Base-by-base conservation (phyloP, 1,140 invertebrate genomes). In the Drosophila nikananu region DNA sequence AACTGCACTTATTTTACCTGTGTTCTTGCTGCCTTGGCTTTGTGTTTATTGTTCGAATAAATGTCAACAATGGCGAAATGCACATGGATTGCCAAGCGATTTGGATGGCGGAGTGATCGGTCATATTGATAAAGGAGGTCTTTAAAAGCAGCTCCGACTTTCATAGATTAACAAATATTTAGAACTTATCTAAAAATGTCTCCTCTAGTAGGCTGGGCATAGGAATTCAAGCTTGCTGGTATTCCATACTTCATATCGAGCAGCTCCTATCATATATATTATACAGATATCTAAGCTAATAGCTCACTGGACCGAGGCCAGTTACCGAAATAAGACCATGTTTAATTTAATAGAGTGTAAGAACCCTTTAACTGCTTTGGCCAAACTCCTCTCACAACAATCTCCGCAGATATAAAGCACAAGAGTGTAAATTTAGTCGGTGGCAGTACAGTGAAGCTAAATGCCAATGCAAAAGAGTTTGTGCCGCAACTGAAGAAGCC, bases 41-140 rank as follows among this genome's bases (percentile, higher is more conserved):
- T 86, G 59, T 61, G 70, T 86, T 86, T 81, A 79, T 76, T 86
- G 68, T 66, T 64, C 73, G 63, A 78, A 79, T 82, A 82, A 86
- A 81, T 82, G 83, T 86, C 83, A 76, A 72, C 65, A 65, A 67
- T 44, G 46, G 70, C 57, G 23, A 67, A 72, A 81, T 44, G 57
- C 46, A 42, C 75, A 25, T 60, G 52, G 46, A 57, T 64, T 77
- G 61, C 41, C 27, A 52, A 44, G 52, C 62, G 63, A 63, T 81
- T 75, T 71, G 42, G 42, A 37, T 46, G 61, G 17, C 12, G 48
- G 35, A 51, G 52, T 49, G 52, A 73, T 73, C 25, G 46, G 8
- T 25, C 54, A 13, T 55, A 55, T 55, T 61, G 25, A 62, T 44
- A 19, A 9, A 12, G 37, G 0, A 41, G 17, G n/a, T 67, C n/a